These are phyloP conservation scores for Isurus oxyrinchus DNA, from an alignment of 2,113 vertebrate species.

Conservation along the genomic window DNA sequence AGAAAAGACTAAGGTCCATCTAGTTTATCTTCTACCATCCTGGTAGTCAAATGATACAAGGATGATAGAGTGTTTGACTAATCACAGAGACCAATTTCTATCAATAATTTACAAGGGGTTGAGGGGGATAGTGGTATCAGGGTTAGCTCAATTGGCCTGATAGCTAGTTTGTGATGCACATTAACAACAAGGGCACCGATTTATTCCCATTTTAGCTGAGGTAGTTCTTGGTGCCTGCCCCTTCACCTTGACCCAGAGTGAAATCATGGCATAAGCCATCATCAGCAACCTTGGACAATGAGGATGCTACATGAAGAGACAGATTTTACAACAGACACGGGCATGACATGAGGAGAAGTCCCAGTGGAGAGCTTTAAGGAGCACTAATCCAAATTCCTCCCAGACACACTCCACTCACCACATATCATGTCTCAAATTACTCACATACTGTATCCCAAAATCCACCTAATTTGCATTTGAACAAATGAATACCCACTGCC, in stretches of 20 bases:
- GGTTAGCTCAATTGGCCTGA: too few species aligned
- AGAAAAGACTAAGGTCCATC: too few species aligned
- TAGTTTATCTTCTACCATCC: not conserved
- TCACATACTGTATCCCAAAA: not conserved
- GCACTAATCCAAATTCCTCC: not conserved
- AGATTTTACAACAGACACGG: not conserved
- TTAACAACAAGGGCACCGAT: too few species aligned
- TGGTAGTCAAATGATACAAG: not conserved
- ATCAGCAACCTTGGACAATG: too few species aligned
- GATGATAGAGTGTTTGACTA: not conserved
- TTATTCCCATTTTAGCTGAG: too few species aligned
- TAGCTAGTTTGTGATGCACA: too few species aligned
- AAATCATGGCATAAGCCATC: too few species aligned
- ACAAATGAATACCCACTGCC: not conserved
- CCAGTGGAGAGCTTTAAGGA: not conserved
- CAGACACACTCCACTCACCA: not conserved
- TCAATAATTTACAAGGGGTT: not conserved
- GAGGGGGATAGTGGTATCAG: too few species aligned
- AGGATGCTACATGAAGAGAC: too few species aligned
- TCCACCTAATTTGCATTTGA: not conserved
- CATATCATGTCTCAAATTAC: not conserved
- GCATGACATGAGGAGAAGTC: not conserved
- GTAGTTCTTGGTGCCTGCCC: too few species aligned
- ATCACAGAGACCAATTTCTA: not conserved
- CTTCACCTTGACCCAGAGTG: too few species aligned